phyloP scores from a whole-genome alignment of 1,140 invertebrate genomes.

The Lerema accius region DNA sequence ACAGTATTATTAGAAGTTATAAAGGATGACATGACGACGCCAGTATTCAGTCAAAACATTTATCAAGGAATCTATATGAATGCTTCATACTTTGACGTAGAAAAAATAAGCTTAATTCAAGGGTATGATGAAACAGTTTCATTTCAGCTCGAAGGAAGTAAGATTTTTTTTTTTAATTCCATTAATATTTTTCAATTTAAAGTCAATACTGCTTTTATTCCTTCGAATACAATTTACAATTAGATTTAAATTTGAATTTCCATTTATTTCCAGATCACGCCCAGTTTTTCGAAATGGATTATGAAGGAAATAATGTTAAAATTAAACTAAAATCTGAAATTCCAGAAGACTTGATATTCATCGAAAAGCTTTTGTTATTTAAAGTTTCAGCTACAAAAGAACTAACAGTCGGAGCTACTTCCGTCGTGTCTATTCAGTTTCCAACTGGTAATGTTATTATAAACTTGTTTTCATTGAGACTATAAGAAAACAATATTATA shows the following conservation, averaged over 20 bases:
- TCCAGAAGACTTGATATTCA: constrained; percentile 57
- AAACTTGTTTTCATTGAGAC: background rate
- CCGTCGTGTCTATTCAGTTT: constrained; percentile 53
- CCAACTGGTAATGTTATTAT: constrained; percentile 45
- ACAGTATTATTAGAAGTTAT: constrained; percentile 55
- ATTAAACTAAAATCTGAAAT: constrained; percentile 42
- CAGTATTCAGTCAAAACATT: constrained; percentile 57
- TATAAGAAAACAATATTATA: no score
- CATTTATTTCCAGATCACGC: constrained; percentile 54
- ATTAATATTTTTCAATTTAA: no score
- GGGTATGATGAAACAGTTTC: constrained; percentile 50
- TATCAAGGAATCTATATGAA: constrained; percentile 48
- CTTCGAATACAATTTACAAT: no score
- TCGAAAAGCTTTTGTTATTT: constrained; percentile 56
- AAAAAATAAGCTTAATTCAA: constrained; percentile 52
- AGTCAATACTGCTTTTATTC: no score
- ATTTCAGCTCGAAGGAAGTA: constrained; percentile 57
- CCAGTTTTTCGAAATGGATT: constrained; percentile 49
- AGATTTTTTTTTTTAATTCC: constrained; percentile 29
- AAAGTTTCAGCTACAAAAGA: constrained; percentile 54
- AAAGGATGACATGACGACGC: constrained; percentile 55
- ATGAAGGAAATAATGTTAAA: constrained; percentile 36
- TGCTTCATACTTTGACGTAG: constrained; percentile 37
- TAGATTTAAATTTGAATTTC: constrained; percentile 14
- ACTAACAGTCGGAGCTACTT: constrained; percentile 52